A percentile compares a stretch with the other conserved stretches of the same genome.
Evolutionary conservation across 2,888 invertebrate species (phyloP).

Genomic region (Pasiphila rectangulata): DNA sequence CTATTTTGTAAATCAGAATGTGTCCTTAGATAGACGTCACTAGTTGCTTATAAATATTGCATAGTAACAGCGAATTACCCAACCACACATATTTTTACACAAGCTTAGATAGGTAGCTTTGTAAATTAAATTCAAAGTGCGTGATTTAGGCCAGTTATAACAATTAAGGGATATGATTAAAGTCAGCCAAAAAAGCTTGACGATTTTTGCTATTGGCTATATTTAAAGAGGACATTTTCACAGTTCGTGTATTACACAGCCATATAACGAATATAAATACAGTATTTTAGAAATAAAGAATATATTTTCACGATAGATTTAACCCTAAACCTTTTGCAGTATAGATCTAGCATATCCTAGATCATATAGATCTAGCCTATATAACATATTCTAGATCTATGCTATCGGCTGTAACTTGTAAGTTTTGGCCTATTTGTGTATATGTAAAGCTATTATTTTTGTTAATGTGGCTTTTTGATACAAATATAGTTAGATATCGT

Average conservation of each 20-base stretch:
- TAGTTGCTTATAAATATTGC: constrained; percentile 37
- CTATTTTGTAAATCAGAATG: background rate
- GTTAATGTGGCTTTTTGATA: constrained; percentile 10
- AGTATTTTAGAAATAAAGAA: constrained; percentile 49
- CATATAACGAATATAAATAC: constrained; percentile 34
- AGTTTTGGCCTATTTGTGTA: constrained; percentile 2
- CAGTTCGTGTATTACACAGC: constrained; percentile 34
- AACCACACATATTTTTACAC: constrained; percentile 60
- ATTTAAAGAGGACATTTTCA: constrained; percentile 34
- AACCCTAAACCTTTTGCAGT: constrained; percentile 10
- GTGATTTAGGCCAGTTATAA: constrained; percentile 27
- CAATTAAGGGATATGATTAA: background rate
- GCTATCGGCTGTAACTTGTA: constrained; percentile 10
- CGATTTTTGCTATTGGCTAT: background rate
- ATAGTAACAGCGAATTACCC: constrained; percentile 42
- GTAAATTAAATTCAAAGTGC: constrained; percentile 56
- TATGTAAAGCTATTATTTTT: constrained; percentile 11
- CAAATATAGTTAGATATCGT: background rate
- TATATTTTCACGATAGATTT: constrained; percentile 32
- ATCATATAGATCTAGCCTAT: background rate
- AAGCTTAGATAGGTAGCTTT: constrained; percentile 70
- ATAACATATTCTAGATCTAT: constrained; percentile 20
- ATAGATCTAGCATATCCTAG: constrained; percentile 20
- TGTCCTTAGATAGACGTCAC: constrained; percentile 19
- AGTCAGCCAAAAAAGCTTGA: constrained; percentile 6